Base-by-base conservation (phyloP, 2,797 vertebrate genomes). In the Pteronotus mesoamericanus region DNA sequence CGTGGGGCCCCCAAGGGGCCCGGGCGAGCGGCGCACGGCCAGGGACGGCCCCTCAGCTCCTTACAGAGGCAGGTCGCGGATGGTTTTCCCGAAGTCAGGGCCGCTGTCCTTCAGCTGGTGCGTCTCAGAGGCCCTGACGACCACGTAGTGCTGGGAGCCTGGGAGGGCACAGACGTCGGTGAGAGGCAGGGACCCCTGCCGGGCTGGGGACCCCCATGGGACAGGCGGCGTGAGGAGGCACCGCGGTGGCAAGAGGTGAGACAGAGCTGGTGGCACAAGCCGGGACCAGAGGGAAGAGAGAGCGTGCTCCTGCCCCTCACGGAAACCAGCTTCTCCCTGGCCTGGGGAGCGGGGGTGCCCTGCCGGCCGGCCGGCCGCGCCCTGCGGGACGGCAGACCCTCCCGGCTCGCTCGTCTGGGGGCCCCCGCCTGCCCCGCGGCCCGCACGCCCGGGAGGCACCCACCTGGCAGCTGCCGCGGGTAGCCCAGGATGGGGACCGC, bases 41-140 rank as follows among this genome's bases (percentile, higher is more conserved):
- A n/a, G 51, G 2, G 21, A 42, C 7, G 3, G 0, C 42, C 37
- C 34, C 44, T 37, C 39, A 0, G 2, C 26, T 91, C 77, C 98
- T 98, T 98, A 99, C 99, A 99, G 99, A 71, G 99, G 99, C 98
- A 99, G 98, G 97, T 99, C 99, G 97, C 99, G 99, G 82, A 99
- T 98, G 0, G 99, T 99, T 96, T 99, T 99, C 84, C 99, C 99
- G 72, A 99, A 99, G 97, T 99, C 98, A 0, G 99, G 99, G 97
- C 99, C 98, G 7, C 98, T 98, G 0, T 99, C 99, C 93, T 99
- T 99, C 1, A 99, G 96, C 97, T 99, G 99, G 97, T 99, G 99
- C 18, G 98, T 98, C 92, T 99, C 99, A 0, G 99, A 99, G 4
- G 99, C 98, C 34, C 99, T 98, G 99, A 99, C 99, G 1, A 99